phyloP scores from a whole-genome alignment of 2,797 vertebrate species.

The Hipposideros larvatus region DNA sequence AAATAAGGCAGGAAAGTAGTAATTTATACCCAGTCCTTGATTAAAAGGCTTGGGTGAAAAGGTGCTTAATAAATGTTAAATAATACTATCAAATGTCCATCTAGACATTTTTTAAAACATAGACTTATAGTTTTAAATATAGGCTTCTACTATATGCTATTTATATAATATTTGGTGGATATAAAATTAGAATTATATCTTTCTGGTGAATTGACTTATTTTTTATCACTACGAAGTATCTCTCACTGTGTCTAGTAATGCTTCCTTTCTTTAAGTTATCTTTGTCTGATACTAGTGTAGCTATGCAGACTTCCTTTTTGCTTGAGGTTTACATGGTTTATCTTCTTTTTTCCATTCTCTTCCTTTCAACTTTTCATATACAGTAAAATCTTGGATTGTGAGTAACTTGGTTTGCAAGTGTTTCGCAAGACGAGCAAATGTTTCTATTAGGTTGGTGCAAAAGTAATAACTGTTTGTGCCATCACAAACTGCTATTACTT shows the following conservation, averaged over 20 bases:
- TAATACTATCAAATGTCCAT: not conserved
- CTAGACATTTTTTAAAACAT: not conserved
- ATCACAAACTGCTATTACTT: no score
- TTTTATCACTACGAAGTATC: not conserved
- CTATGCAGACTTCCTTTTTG: not conserved
- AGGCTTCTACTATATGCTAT: not conserved
- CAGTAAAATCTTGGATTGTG: no score
- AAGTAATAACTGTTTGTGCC: no score
- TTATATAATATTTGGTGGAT: not conserved
- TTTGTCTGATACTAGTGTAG: not conserved
- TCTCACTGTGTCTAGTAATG: not conserved
- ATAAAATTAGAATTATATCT: not conserved
- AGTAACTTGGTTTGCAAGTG: no score
- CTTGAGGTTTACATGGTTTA: not conserved
- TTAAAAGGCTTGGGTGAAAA: not conserved
- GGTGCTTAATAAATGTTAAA: conserved; percentile 9
- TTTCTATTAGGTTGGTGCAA: no score
- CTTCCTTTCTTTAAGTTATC: not conserved
- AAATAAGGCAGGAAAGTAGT: not conserved
- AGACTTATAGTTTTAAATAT: not conserved
- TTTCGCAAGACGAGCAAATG: no score
- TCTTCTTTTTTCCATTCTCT: not conserved
- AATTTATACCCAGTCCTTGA: not conserved
- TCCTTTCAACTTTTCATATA: not conserved
- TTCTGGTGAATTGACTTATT: not conserved